These are phyloP conservation scores for Poicephalus meyeri DNA, from an alignment of 2,113 vertebrate genomes.

Conservation along the genomic window DNA sequence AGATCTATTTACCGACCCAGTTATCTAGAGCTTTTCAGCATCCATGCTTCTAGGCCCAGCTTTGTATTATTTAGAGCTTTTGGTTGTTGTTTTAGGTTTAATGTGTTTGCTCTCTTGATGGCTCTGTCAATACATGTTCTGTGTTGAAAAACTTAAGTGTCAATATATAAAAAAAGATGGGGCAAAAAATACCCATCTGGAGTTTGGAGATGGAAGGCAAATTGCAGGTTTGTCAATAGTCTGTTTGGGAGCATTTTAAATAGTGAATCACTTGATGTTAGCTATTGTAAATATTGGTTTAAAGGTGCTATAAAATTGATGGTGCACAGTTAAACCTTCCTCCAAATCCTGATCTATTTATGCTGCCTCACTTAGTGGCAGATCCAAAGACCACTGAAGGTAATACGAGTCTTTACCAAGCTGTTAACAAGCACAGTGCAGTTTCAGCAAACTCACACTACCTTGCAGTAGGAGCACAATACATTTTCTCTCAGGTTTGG, in stretches of 20 bases:
- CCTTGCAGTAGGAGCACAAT: background rate
- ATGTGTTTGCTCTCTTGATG: constrained; percentile 54
- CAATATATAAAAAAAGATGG: constrained; percentile 5
- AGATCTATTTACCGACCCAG: background rate
- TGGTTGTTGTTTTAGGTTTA: constrained; percentile 51
- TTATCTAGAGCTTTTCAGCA: constrained; percentile 3
- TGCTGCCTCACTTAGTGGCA: background rate
- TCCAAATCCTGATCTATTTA: constrained; percentile 39
- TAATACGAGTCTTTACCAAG: background rate
- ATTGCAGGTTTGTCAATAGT: constrained; percentile 52
- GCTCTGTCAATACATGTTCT: constrained; percentile 22
- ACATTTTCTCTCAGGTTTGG: background rate
- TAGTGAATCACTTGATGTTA: constrained; percentile 26
- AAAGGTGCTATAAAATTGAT: constrained; percentile 42
- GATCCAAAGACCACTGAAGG: constrained; percentile 6
- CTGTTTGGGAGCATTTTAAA: constrained; percentile 39
- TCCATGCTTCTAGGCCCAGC: background rate
- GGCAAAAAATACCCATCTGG: constrained; percentile 3
- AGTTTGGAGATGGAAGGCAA: constrained; percentile 25
- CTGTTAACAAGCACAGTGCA: background rate
- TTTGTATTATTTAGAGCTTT: constrained; percentile 45
- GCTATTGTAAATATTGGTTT: constrained; percentile 56
- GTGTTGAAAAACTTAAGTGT: constrained; percentile 17
- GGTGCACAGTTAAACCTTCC: constrained; percentile 33
- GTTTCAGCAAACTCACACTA: background rate